Evolutionary conservation across 2,888 invertebrate species (phyloP), one percentile per base, ranked within the genome.

Genomic region (Apodemia zela): DNA sequence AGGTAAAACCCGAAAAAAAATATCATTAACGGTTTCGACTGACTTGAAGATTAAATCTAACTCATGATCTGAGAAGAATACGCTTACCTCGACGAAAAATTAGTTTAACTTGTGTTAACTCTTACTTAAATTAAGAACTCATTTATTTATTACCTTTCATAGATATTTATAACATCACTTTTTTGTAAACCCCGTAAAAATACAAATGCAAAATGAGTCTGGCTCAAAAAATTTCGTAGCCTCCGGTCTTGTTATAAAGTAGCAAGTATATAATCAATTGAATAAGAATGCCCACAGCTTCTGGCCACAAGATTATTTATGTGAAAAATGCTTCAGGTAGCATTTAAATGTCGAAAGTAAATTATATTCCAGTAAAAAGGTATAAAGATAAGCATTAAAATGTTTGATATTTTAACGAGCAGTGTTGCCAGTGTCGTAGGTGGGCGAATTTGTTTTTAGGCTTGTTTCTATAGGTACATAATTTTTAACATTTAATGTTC

Each of bases 231-330:
- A 45, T 45, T 4, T 45, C 6, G 10, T 45, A n/a, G 42, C 45
- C 45, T 45, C 45, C 13, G n/a, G 45, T 45, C 45, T n/a, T 45
- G n/a, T n/a, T 45, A 45, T n/a, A 45, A n/a, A 45, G 45, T 45
- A 45, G 45, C n/a, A 45, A 45, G 45, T 45, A n/a, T 45, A n/a
- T n/a, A 45, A 45, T 45, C 45, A n/a, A 15, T 45, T 45, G n/a
- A 45, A 45, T 45, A 13, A n/a, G 6, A n/a, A 45, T n/a, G n/a
- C 7, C 45, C 6, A 45, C n/a, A 45, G n/a, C 45, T 45, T 45
- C n/a, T 45, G n/a, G 45, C 45, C n/a, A 45, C 17, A 17, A 47
- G 17, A 17, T 17, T 17, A 47, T 47, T 47, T 47, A 47, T 47
- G n/a, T n/a, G 17, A 7, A 17, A 47, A 47, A 47, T 47, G 45